Evolutionary conservation across 35 echinoderm and acorn worm genomes (phyloP).

Genomic region (Acanthaster planci): DNA sequence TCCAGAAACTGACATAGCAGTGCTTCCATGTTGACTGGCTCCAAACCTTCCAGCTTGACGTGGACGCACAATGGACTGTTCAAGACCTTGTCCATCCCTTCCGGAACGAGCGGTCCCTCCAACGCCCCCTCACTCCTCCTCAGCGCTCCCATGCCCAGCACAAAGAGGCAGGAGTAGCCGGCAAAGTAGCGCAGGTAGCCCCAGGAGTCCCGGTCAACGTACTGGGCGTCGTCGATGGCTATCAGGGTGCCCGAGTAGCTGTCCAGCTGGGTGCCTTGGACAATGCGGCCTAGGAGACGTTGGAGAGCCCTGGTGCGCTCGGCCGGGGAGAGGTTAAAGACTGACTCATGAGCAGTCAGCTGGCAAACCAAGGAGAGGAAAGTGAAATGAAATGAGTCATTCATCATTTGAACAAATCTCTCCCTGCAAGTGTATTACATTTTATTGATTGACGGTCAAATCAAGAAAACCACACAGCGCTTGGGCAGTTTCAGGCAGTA

Average conservation of each 20-base stretch:
- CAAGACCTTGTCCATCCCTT: conserved; percentile 57
- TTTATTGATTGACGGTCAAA: too few relatives aligned
- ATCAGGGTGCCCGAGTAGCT: conserved; percentile 59
- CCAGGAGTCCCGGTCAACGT: conserved; percentile 96
- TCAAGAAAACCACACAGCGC: too few relatives aligned
- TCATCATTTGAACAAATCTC: too few relatives aligned
- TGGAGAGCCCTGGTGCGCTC: conserved; percentile 58
- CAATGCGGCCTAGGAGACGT: conserved; percentile 61
- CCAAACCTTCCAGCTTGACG: conserved; percentile 77
- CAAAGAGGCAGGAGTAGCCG: conserved; percentile 59
- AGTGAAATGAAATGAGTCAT: neutral
- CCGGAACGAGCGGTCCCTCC: neutral
- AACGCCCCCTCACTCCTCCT: conserved; percentile 24
- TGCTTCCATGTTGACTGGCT: conserved; percentile 77
- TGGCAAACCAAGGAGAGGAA: neutral
- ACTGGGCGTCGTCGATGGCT: conserved; percentile 92
- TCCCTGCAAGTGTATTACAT: too few relatives aligned
- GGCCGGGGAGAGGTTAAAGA: conserved; percentile 34
- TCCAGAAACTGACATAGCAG: conserved; percentile 85
- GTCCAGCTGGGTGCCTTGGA: conserved; percentile 45
- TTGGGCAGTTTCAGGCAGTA: too few relatives aligned
- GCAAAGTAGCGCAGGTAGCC: conserved; percentile 62
- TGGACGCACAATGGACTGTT: conserved; percentile 19
- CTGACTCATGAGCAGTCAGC: conserved; percentile 53
- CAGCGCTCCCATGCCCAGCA: conserved; percentile 56